Base-by-base conservation (phyloP, 2,888 invertebrate genomes). In the Trichacis sp. region DNA sequence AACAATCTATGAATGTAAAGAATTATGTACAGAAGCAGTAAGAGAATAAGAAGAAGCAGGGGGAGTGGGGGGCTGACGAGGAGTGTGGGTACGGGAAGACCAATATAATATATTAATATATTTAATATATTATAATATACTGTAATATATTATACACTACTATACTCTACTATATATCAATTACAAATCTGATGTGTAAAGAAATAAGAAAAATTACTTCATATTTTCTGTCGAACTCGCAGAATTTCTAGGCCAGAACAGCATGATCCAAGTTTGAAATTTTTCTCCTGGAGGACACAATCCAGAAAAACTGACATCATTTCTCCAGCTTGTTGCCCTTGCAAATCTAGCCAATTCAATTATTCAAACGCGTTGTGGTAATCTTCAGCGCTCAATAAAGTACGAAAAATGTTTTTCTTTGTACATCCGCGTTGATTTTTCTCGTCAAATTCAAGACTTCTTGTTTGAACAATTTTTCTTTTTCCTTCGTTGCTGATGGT, bases 361-460 rank as follows among this genome's bases (percentile, higher is more conserved):
- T 95, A 96, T 81, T 97, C 95, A 85, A 96, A 97, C 0, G 97
- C 97, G 82, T 98, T 97, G 83, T 95, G 88, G 81, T 91, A 94
- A 83, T 94, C 93, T 88, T 96, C 95, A 47, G 97, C 94, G 0
- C 95, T 90, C 93, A 97, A 95, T 9, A 98, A 88, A 40, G 94
- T 90, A 77, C 95, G 97, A 87, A 98, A 98, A 55, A 98, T 93
- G 81, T 92, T 94, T 71, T 92, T 88, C 49, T 98, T 88, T 0
- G 93, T 89, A n/a, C n/a, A 68, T 97, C 96, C 0, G 98, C 97
- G 80, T 97, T 98, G 95, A 98, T 97, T 74, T 92, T 90, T 57
- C 89, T 88, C 0, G 98, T 97, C 29, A 97, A 85, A 20, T 92
- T 89, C 17, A 97, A 83, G 11, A 98, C 86, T 79, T 93, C 87